phyloP scores from a whole-genome alignment of 1,140 invertebrate species.

The Pentalonia nigronervosa region DNA sequence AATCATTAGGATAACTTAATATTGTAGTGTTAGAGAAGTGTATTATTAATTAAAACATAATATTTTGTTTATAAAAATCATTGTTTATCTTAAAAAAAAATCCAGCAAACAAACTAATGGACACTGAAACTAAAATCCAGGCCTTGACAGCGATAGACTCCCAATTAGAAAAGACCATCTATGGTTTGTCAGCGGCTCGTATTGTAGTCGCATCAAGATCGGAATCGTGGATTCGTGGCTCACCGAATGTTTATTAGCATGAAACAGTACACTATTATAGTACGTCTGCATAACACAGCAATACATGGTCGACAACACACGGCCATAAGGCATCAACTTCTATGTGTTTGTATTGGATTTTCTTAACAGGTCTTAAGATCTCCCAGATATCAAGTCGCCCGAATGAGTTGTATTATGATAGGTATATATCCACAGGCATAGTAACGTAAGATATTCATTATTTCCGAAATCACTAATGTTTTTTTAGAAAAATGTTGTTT shows the following conservation, averaged over 20 bases:
- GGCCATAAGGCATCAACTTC: background rate
- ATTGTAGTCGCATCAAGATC: background rate
- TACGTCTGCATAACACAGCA: background rate
- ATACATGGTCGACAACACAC: background rate
- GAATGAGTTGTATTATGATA: background rate
- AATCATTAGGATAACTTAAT: background rate
- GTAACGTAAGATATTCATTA: too few species aligned
- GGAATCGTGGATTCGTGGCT: slow-evolving; percentile 12
- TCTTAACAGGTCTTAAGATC: background rate
- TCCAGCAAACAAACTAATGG: background rate
- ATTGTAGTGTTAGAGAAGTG: too few species aligned
- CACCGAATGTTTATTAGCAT: background rate
- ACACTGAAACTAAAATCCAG: background rate
- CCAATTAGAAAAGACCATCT: slow-evolving; percentile 40
- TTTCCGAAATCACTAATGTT: too few species aligned
- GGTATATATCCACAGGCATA: too few species aligned
- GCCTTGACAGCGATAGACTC: slow-evolving; percentile 17
- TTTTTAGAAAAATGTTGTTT: too few species aligned
- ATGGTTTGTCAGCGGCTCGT: background rate
- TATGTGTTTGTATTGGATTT: background rate
- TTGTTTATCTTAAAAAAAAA: background rate
- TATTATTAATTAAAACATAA: background rate
- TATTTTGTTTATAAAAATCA: background rate
- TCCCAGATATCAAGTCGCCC: background rate
- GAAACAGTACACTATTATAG: background rate